A percentile compares a stretch with the other conserved stretches of the same genome.
Evolutionary conservation across 2,113 vertebrate genomes (phyloP).

Genomic region (Boulengeromyrus knoepffleri): DNA sequence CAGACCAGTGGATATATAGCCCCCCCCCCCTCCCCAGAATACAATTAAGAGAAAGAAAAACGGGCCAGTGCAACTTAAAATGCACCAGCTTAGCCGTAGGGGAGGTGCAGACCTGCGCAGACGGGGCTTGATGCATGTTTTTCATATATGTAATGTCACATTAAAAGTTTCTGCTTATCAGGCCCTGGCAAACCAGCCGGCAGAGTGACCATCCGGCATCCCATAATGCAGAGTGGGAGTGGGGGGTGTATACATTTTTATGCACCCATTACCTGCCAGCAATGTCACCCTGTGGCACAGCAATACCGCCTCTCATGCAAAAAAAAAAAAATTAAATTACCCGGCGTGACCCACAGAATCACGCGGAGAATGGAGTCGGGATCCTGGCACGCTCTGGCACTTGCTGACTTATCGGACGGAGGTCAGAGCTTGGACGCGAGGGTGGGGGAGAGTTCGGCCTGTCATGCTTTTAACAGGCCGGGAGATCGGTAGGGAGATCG

Average conservation of each 20-base stretch:
- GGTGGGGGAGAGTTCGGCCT: neutral
- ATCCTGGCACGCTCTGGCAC: too few relatives aligned
- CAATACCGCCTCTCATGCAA: neutral
- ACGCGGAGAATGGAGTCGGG: neutral
- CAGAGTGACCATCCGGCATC: neutral
- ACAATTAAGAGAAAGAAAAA: neutral
- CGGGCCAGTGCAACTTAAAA: neutral
- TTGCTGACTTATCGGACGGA: neutral
- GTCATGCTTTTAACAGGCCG: neutral
- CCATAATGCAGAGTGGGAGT: constrained; percentile 11
- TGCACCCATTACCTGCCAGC: constrained; percentile 14
- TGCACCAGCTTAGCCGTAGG: neutral
- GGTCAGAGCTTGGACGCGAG: neutral
- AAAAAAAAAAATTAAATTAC: neutral
- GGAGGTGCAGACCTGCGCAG: neutral
- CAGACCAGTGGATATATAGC: neutral
- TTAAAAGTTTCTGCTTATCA: constrained; percentile 35
- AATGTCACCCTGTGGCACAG: neutral
- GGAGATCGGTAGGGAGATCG: neutral
- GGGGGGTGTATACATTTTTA: constrained; percentile 34
- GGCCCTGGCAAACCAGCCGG: constrained; percentile 17
- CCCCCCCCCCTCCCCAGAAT: neutral
- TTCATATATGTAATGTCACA: constrained; percentile 38
- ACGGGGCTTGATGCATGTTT: constrained; percentile 39
- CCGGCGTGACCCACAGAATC: neutral